Percentiles rank a stretch among this genome's conserved stretches.
Evolutionary conservation across 2,797 vertebrate genomes (phyloP).

Genomic region (Aldrovandia affinis): DNA sequence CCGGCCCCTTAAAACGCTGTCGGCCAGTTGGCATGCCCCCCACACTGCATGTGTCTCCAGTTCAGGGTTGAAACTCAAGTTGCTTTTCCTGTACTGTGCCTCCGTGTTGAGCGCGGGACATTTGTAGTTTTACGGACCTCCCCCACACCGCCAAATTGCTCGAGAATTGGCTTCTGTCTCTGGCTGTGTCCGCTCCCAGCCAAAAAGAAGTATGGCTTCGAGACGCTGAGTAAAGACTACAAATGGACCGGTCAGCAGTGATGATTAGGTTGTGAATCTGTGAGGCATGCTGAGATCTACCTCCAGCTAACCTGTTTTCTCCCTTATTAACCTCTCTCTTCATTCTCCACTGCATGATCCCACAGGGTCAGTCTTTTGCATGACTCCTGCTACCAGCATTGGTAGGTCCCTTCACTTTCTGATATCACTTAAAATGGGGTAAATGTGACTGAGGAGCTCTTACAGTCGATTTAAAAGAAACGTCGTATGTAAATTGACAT

Average conservation of each 20-base stretch:
- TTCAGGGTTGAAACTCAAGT: neutral
- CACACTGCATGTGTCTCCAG: slow-evolving; percentile 20
- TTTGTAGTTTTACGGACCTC: slow-evolving; percentile 17
- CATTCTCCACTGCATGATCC: slow-evolving; percentile 83
- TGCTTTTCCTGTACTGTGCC: slow-evolving; percentile 6
- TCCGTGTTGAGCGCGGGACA: slow-evolving; percentile 11
- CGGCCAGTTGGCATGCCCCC: slow-evolving; percentile 3
- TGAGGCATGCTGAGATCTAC: slow-evolving; percentile 62
- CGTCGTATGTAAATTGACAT: too few species aligned
- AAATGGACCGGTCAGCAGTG: slow-evolving; percentile 15
- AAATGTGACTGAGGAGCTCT: slow-evolving; percentile 45
- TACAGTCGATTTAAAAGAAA: slow-evolving; percentile 58
- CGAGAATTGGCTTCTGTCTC: slow-evolving; percentile 10
- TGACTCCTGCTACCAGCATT: slow-evolving; percentile 95
- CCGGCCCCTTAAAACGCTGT: slow-evolving; percentile 11
- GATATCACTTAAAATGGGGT: slow-evolving; percentile 30
- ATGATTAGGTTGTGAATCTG: slow-evolving; percentile 37
- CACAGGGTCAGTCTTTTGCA: slow-evolving; percentile 98
- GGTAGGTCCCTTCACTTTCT: slow-evolving; percentile 89
- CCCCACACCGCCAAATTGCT: neutral
- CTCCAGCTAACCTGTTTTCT: slow-evolving; percentile 79
- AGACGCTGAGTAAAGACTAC: slow-evolving; percentile 24
- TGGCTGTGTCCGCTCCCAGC: neutral
- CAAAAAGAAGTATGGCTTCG: slow-evolving; percentile 13
- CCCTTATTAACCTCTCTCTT: slow-evolving; percentile 82